Conservation (phyloP, 2,888 invertebrate species). For the Frankliniella intonsa region DNA sequence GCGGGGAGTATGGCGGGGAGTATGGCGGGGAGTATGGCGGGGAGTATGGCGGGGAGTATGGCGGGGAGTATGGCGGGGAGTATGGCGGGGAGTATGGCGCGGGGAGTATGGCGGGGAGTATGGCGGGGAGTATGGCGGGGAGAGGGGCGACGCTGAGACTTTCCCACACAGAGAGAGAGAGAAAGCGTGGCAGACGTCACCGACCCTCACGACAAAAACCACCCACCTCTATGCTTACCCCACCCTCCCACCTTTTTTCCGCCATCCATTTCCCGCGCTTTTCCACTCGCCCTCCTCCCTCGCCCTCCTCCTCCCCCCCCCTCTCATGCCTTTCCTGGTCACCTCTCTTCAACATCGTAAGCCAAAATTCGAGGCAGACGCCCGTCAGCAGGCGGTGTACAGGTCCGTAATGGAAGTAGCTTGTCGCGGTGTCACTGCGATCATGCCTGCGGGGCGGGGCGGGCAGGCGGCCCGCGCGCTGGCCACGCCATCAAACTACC, state of each 20-base stretch:
- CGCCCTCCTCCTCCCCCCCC: conserved; percentile 22
- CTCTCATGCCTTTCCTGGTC: conserved; percentile 25
- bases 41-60: neutral
- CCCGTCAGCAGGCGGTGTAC: neutral
- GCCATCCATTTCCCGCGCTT: no score
- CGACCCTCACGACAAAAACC: conserved; percentile 29
- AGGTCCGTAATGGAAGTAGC: no score
- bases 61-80: neutral
- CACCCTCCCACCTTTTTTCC: conserved; percentile 32
- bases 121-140: neutral
- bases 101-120: neutral
- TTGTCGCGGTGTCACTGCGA: no score
- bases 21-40: neutral
- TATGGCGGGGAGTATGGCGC: neutral
- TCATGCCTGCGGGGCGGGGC: no score
- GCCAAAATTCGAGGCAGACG: neutral
- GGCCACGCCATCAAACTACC: no score
- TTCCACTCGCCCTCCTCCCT: conserved; percentile 29
- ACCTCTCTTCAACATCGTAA: no score
- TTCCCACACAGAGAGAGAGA: no score
- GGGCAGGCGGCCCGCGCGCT: no score
- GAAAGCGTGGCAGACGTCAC: neutral
- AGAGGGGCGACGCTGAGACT: neutral
- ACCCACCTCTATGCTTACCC: conserved; percentile 32
- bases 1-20: neutral